Percentiles rank a stretch among this genome's conserved stretches.
phyloP scores from a whole-genome alignment of 2,888 invertebrate species.

The Epicampocera succincta region DNA sequence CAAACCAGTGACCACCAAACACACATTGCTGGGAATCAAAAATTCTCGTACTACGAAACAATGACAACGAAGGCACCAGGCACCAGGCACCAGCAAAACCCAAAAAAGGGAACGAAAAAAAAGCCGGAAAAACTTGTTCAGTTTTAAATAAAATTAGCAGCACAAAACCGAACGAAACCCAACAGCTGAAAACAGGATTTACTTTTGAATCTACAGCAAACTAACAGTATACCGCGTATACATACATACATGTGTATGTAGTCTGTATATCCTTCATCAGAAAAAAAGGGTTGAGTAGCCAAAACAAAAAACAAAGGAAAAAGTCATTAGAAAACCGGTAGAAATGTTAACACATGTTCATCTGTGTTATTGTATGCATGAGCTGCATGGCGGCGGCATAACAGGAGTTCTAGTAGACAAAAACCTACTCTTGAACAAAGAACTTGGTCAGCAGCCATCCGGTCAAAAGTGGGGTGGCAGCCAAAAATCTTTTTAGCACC shows the following conservation, averaged over 20 bases:
- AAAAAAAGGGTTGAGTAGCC: conserved; percentile 43
- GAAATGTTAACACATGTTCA: conserved; percentile 21
- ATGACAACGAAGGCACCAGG: conserved; percentile 3
- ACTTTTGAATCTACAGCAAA: conserved; percentile 16
- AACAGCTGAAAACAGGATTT: conserved; percentile 64
- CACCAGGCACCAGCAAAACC: conserved; percentile 3
- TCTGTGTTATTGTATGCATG: background rate
- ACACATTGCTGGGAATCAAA: conserved; percentile 31
- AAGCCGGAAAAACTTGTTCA: conserved; percentile 61
- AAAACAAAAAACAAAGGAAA: conserved; percentile 15
- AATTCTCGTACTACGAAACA: conserved; percentile 11
- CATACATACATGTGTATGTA: no score
- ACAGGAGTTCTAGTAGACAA: background rate
- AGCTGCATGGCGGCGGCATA: conserved; percentile 40
- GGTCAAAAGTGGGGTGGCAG: conserved; percentile 41
- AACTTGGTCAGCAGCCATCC: conserved; percentile 54
- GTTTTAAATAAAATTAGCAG: conserved; percentile 26
- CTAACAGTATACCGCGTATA: background rate
- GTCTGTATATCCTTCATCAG: background rate
- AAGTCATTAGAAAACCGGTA: conserved; percentile 64
- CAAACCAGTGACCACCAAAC: conserved; percentile 48
- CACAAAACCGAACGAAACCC: conserved; percentile 8
- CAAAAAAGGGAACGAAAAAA: conserved; percentile 10
- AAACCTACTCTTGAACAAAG: background rate
- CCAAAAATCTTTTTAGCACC: conserved; percentile 30